Base-by-base conservation (phyloP, 2,888 invertebrate genomes). In the Agapetus fuscipes region DNA sequence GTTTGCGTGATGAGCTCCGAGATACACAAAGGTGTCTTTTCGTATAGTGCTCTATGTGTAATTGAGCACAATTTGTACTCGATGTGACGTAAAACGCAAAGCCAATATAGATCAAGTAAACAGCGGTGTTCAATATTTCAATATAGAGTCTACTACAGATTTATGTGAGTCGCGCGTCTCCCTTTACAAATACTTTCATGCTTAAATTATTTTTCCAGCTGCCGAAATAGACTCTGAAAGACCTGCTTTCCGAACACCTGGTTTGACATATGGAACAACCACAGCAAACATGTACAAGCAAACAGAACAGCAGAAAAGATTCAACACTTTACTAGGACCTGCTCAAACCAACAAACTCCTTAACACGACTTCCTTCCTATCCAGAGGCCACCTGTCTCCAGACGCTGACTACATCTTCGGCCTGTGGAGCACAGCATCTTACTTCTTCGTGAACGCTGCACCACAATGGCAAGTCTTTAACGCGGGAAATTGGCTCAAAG, bases 391-490 rank as follows among this genome's bases (percentile, higher is more conserved):
- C 48, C 51, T 70, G 35, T 56, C 66, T 5, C 69, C 70, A 3
- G 62, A 62, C 50, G 66, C 59, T 3, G 71, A 71, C 53, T 67
- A 65, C 50, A 51, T 66, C 17, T 58, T 59, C 41, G 57, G 58
- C 7, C 53, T 60, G 25, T 59, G 61, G 48, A 65, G 66, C 45
- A 58, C 54, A 37, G 55, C 62, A 2, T 65, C 66, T 3, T 70
- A 64, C 50, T 70, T 59, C 49, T 69, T 60, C 51, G 52, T 68
- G 15, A 71, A 71, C 43, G 58, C 55, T 1, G 58, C 57, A 15
- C 69, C 68, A 0, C 64, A 69, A 48, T 71, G 68, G 68, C 62
- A 61, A 50, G 50, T 49, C 13, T 57, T 69, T 30, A 70, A 69
- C 49, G 57, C 52, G 5, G 66, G 64, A 12, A 68, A 68, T 49